These are phyloP conservation scores for Anhinga anhinga DNA, from an alignment of 2,113 vertebrate species.

Conservation along the genomic window DNA sequence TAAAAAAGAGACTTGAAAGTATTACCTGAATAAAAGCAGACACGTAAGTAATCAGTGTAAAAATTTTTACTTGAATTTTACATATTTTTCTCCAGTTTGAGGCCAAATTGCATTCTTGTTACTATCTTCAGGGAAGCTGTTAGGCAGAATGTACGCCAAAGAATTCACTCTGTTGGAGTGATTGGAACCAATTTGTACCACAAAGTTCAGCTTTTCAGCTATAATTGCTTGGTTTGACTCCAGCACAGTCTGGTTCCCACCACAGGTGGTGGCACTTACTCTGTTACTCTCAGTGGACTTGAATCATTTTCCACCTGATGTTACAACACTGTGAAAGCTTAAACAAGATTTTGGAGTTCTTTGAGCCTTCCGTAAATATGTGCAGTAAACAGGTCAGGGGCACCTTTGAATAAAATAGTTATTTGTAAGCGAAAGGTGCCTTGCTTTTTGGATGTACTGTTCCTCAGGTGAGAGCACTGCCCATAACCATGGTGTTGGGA, in stretches of 20 bases:
- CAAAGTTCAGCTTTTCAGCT: not conserved
- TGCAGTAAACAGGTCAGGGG: not conserved
- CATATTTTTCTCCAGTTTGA: not conserved
- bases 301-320: not conserved
- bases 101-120: not conserved
- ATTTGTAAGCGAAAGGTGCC: not conserved
- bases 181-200: not conserved
- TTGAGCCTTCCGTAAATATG: not conserved
- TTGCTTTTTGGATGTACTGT: not conserved
- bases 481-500: not conserved
- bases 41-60: accelerated
- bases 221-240: not conserved
- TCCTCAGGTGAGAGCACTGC: not conserved
- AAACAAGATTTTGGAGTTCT: not conserved
- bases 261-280: not conserved
- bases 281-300: not conserved
- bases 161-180: not conserved
- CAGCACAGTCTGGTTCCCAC: not conserved
- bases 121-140: not conserved
- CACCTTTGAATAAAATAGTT: not conserved
- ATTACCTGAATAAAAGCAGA: not conserved
- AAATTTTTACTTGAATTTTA: not conserved
- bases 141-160: not conserved
- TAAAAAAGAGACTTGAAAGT: not conserved
- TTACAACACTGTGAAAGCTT: not conserved